These are phyloP conservation scores for Euwallacea fornicatus DNA, from an alignment of 1,140 invertebrate genomes.

Conservation along the genomic window DNA sequence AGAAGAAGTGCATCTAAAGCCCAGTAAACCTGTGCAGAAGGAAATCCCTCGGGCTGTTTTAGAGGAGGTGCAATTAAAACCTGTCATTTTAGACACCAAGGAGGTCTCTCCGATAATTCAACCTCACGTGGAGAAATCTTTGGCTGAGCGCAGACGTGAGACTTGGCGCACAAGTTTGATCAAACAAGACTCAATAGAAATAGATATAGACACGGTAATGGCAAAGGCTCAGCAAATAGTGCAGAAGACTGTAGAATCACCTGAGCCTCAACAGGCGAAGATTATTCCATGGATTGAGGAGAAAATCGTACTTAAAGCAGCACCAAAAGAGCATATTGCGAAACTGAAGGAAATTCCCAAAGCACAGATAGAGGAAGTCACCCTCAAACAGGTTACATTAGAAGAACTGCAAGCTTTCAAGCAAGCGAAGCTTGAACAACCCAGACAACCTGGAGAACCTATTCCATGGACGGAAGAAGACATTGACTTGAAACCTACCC, in stretches of 20 bases:
- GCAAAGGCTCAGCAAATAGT: conserved; percentile 19
- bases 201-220: conserved; percentile 33
- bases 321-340: conserved; percentile 43
- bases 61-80: conserved; percentile 44
- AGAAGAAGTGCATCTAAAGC: conserved; percentile 45
- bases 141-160: conserved; percentile 2
- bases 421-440: conserved; percentile 31
- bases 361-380: conserved; percentile 39
- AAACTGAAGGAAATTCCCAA: conserved; percentile 43
- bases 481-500: conserved; percentile 53
- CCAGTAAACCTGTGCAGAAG: conserved; percentile 42
- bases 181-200: conserved; percentile 31
- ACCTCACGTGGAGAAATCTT: conserved; percentile 41
- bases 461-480: conserved; percentile 55
- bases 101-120: neutral
- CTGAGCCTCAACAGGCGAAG: conserved; percentile 30
- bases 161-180: conserved; percentile 8
- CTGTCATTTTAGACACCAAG: conserved; percentile 8
- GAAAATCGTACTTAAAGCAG: conserved; percentile 43
- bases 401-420: conserved; percentile 33
- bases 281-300: conserved; percentile 45
- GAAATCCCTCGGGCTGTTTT: conserved; percentile 49
- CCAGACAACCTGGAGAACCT: conserved; percentile 39
- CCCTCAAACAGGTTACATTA: conserved; percentile 22
- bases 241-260: neutral